Evolutionary conservation across 2,113 vertebrate genomes (phyloP).

Genomic region (Genyomyrus donnyi): DNA sequence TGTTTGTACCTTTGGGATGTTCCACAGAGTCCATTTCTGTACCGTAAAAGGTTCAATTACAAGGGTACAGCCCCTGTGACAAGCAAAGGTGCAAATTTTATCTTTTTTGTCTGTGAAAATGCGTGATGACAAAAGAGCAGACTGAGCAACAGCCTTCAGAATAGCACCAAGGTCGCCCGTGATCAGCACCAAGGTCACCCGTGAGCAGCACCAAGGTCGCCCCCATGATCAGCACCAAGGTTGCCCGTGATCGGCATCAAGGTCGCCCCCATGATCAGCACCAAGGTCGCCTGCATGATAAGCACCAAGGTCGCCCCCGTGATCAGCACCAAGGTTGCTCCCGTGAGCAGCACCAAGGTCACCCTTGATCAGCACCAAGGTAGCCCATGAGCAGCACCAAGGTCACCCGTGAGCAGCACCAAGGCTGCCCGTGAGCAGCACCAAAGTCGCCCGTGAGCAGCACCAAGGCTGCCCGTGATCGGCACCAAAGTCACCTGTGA

Average conservation of each 20-base stretch:
- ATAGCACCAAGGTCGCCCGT: neutral
- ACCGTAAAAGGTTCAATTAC: too few species aligned
- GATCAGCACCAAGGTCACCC: neutral
- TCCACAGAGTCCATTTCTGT: too few species aligned
- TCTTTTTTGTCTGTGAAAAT: neutral
- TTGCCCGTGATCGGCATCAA: neutral
- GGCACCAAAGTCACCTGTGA: neutral
- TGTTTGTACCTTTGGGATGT: too few species aligned
- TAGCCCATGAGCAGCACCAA: neutral
- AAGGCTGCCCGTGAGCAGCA: neutral
- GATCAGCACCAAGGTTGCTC: neutral
- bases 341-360: neutral
- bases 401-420: neutral
- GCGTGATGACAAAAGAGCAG: neutral
- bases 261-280: neutral
- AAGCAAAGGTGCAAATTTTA: too few species aligned
- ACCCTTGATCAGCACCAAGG: neutral
- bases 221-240: neutral
- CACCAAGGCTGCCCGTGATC: neutral
- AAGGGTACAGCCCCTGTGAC: too few species aligned
- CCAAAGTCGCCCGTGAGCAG: neutral
- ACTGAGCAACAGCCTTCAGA: neutral
- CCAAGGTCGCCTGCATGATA: neutral
- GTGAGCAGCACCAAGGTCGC: neutral
- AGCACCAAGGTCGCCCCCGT: neutral